Conservation (phyloP, 2,113 vertebrate genomes). For the Passerina amoena region DNA sequence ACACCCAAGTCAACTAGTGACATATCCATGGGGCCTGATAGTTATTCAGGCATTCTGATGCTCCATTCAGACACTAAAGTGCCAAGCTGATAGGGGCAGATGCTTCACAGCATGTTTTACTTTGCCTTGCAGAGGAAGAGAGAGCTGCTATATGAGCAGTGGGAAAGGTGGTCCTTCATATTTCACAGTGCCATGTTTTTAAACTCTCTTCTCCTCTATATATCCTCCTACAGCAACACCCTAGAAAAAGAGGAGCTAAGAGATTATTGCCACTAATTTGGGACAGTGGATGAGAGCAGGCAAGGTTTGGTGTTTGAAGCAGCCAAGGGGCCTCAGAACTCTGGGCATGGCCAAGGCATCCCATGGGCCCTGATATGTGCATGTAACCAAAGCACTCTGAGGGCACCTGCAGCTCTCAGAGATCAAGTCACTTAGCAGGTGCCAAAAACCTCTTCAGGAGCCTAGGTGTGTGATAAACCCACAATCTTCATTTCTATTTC, state of each 20-base stretch:
- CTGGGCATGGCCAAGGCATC: background rate
- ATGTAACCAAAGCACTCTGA: background rate
- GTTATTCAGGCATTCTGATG: background rate
- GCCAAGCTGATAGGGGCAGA: background rate
- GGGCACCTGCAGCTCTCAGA: background rate
- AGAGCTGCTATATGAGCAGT: background rate
- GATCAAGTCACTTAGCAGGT: background rate
- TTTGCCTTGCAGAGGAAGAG: background rate
- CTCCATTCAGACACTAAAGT: background rate
- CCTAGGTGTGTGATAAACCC: background rate
- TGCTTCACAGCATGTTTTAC: background rate
- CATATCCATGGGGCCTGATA: background rate
- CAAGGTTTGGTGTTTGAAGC: background rate
- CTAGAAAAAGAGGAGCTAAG: background rate
- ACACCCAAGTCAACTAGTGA: background rate
- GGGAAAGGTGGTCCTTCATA: background rate
- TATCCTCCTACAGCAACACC: background rate
- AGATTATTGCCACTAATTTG: background rate
- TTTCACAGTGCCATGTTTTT: background rate
- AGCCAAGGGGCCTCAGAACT: background rate
- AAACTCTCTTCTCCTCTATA: background rate
- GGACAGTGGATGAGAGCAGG: background rate
- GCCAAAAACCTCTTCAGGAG: background rate
- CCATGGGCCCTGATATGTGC: too few relatives aligned
- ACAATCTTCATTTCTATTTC: background rate